Base-by-base conservation (phyloP, 1,140 invertebrate species). In the Platorchestia sp. region DNA sequence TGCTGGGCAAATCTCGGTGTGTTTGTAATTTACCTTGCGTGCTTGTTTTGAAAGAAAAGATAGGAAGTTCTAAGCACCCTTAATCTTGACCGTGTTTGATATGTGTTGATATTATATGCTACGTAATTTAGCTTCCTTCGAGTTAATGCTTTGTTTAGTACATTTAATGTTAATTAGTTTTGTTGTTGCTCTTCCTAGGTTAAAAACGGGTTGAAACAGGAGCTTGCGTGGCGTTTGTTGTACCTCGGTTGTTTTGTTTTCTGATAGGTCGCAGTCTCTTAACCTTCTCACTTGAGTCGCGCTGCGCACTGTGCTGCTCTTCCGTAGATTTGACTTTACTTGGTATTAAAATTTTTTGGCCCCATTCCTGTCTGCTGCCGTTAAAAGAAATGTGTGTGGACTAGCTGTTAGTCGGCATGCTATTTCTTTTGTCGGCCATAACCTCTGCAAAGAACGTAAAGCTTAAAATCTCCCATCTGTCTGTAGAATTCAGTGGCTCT, bases 31-130 rank as follows among this genome's bases (percentile, higher is more conserved):
- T 75, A 75, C 59, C 59, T 75, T 75, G 59, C 59, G 59, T 75
- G 59, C 7, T 75, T 10, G 14, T 75, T 75, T 75, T 75, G 27
- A 75, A 36, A 27, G 36, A 75, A 75, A 22, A 75, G 3, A 75
- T 75, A 75, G 59, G 36, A 75, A 75, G 14, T 75, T 75, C 27
- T 14, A 89, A 44, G 87, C n/a, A 89, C 87, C 43, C 43, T 89
- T 44, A 44, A 42, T 89, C 87, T 42, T 89, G 27, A 14, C n/a
- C 87, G 87, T 89, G 87, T 89, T 89, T 89, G 87, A 89, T 89
- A 89, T 89, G 87, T 89, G 43, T 89, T 89, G 87, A 89, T 89
- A 89, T 89, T 89, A 42, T 42, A 89, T 43, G 87, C n/a, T 89
- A 44, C 16, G 42, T 89, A 89, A 41, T 89, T 89, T 89, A 89